Conservation (phyloP, 2,113 vertebrate species). For the Formicarius rufipectus region DNA sequence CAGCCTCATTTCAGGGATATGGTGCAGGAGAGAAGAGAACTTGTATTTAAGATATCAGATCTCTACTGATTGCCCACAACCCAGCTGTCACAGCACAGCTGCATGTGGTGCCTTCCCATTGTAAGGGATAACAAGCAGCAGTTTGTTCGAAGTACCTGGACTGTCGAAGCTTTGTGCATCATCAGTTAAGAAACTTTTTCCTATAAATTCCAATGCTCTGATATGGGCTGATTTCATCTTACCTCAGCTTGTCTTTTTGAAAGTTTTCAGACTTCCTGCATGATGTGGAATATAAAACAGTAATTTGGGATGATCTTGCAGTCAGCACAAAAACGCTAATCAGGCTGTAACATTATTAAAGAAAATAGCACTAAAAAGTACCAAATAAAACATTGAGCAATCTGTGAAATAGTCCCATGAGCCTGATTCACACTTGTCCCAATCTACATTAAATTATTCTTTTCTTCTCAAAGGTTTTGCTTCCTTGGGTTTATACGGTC, state of each 20-base stretch:
- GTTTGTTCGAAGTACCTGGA: background rate
- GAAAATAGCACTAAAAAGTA: background rate
- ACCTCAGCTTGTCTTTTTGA: background rate
- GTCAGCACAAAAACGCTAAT: conserved; percentile 11
- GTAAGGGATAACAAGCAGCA: background rate
- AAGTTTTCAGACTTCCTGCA: background rate
- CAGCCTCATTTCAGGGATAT: background rate
- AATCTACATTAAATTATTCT: background rate
- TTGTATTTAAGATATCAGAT: background rate
- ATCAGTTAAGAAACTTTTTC: background rate
- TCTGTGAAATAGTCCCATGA: background rate
- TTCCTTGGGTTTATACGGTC: background rate
- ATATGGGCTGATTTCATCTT: background rate
- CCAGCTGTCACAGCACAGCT: background rate
- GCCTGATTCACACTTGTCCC: background rate
- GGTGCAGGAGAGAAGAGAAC: background rate
- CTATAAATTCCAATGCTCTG: background rate
- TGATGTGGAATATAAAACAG: background rate
- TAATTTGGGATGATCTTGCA: background rate
- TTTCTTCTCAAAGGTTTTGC: background rate
- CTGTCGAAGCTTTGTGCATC: background rate
- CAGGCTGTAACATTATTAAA: conserved; percentile 3
- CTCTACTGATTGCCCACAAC: background rate
- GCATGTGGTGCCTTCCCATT: accelerated
- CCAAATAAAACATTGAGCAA: background rate